Conservation (phyloP, 1,140 invertebrate genomes). For the Rhopalosiphum maidis region DNA sequence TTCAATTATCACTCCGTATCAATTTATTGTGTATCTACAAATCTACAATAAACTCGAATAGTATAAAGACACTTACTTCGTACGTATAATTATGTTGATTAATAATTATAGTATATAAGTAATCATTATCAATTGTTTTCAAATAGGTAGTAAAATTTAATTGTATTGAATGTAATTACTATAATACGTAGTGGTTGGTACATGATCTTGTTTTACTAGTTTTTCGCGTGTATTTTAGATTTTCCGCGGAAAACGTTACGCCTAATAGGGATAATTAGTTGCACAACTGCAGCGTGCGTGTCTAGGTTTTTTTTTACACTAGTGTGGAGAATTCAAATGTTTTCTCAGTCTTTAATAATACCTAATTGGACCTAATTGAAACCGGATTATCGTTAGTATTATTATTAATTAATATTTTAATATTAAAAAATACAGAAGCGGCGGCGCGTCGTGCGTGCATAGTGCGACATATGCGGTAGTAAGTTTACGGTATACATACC, state of each 20-base stretch:
- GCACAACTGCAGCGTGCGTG: background rate
- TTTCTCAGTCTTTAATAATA: background rate
- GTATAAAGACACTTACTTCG: too few relatives aligned
- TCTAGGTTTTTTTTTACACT: background rate
- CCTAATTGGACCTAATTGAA: background rate
- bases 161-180: too few relatives aligned
- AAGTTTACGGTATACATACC: background rate
- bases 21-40: too few relatives aligned
- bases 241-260: background rate
- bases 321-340: background rate
- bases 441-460: background rate
- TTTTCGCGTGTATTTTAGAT: background rate
- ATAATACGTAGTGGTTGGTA: background rate
- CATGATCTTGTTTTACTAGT: background rate
- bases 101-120: too few relatives aligned
- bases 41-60: too few relatives aligned
- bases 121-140: background rate
- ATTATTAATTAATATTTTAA: background rate
- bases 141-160: too few relatives aligned
- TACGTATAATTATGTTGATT: too few relatives aligned
- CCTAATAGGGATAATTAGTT: background rate
- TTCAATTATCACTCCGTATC: too few relatives aligned
- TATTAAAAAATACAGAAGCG: background rate
- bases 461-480: background rate
- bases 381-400: background rate